Evolutionary conservation across 2,113 vertebrate species (phyloP), one percentile per base, ranked within the genome.

Genomic region (Mirounga angustirostris): DNA sequence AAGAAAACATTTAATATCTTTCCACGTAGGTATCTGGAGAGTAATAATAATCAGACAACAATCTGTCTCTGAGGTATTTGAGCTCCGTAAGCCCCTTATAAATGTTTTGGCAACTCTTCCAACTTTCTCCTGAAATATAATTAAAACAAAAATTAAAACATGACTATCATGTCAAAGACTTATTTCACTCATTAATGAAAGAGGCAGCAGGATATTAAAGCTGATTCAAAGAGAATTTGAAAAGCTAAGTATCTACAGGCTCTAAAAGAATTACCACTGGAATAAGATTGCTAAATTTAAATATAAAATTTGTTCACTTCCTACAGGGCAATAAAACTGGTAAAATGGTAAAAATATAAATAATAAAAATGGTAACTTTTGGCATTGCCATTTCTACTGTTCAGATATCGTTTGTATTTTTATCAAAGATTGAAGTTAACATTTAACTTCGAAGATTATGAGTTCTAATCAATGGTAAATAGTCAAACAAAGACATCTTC

Each of bases 171-270:
- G 52, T 88, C 71, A 94, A 92, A 94, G 54, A 97, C 89, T 67
- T 94, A 92, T 92, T 97, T 95, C 94, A 97, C 54, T 95, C 58
- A 65, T 93, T 96, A 94, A 85, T 67, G 65, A 97, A n/a, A 69
- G 46, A 81, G 46, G 16, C 54, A 90, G 90, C 79, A 92, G 87
- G 86, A 82, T 94, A 50, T 87, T 92, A 87, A 95, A 96, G 36
- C 36, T 86, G 19, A 22, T 95, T 97, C 87, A 97, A 92, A 98
- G 94, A 96, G 93, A 97, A 95, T 91, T 79, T 93, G 61, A 92
- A 95, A 97, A 96, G 61, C 46, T 87, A 61, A 69, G 36, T 52
- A 3, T 80, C 59, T 79, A 56, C 12, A 95, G 69, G 56, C 36
- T 80, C 30, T 71, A 11, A 84, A 95, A 89, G 52, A 88, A 36